Base-by-base conservation (phyloP, 2,888 invertebrate genomes). In the Temnothorax rugatulus region DNA sequence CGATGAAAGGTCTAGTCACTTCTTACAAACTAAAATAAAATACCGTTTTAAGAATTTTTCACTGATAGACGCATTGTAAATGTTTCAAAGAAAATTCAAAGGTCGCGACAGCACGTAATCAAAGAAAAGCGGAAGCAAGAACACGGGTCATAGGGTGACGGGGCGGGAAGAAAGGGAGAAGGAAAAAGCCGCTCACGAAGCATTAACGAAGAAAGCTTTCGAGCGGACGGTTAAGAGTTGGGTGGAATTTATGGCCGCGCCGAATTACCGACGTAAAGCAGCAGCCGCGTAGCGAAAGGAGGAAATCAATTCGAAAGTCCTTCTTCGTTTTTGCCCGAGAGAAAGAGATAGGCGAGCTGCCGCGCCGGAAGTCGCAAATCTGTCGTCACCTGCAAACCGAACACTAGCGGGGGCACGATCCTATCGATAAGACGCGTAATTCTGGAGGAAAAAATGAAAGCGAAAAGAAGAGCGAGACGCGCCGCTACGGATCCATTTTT, bases 151-250 rank as follows among this genome's bases (percentile, higher is more conserved):
- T 11, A 57, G 64, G 52, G 69, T 25, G 59, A 38, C 7, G 47
- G 52, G 47, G 9, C 25, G 64, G 11, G n/a, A 69, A 63, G 54
- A 61, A 69, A 57, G 64, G 18, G 25, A 52, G 47, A 68, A 38
- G 68, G 84, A 64, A 74, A 61, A 47, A 71, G 59, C 61, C 29
- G 84, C 79, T 82, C 44, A 54, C 54, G 71, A 77, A 82, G 89
- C 90, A 89, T 90, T 91, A 91, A 91, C 91, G 90, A 91, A 90
- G 90, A 88, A 91, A 91, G 91, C 90, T 91, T 91, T 91, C 90
- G 73, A 84, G 83, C 89, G 87, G 86, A 86, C 86, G 88, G 90
- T 89, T 91, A 88, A 89, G 68, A 77, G 86, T 91, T 90, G 85
- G 88, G 74, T 64, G 84, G 73, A 89, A 91, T 91, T 91, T 91